Percentiles rank a stretch among this genome's conserved stretches.
Evolutionary conservation across 1,140 invertebrate genomes (phyloP).

Genomic region (Leptestheria dahalacensis): DNA sequence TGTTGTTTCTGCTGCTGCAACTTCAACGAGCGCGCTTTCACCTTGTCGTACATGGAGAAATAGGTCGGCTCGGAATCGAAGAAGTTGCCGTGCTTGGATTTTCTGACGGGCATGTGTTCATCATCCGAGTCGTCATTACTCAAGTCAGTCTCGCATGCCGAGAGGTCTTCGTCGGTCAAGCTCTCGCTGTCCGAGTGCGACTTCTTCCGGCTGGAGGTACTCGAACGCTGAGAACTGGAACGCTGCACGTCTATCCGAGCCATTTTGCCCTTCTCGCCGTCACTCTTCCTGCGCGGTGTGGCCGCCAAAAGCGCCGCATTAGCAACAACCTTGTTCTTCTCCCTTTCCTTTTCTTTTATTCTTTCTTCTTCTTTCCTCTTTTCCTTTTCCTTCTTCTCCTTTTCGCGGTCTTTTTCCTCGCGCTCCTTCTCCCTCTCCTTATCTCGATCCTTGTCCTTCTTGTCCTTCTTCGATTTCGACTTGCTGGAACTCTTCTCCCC

Average conservation of each 20-base stretch:
- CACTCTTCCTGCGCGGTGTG: constrained; percentile 14
- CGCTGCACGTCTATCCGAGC: constrained; percentile 32
- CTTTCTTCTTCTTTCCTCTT: constrained; percentile 20
- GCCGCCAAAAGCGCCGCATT: neutral
- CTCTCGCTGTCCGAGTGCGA: constrained; percentile 35
- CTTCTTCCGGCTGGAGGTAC: constrained; percentile 7
- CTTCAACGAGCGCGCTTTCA: constrained; percentile 73
- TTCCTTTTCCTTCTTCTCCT: constrained; percentile 19
- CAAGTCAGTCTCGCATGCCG: constrained; percentile 16
- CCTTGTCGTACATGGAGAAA: constrained; percentile 97
- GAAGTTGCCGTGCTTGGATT: neutral
- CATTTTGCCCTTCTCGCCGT: constrained; percentile 26
- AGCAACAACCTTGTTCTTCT: constrained; percentile 18
- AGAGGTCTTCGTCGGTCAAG: constrained; percentile 15
- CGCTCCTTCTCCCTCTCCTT: constrained; percentile 17
- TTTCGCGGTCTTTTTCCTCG: constrained; percentile 16
- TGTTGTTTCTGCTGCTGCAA: constrained; percentile 32
- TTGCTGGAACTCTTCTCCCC: neutral
- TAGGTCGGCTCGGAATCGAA: constrained; percentile 76
- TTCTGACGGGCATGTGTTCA: constrained; percentile 1
- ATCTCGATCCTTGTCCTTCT: constrained; percentile 14
- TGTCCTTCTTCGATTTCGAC: constrained; percentile 15
- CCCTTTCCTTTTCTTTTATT: constrained; percentile 18
- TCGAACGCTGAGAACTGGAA: constrained; percentile 16
- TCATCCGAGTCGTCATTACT: constrained; percentile 18